Evolutionary conservation across 2,797 vertebrate genomes (phyloP).

Genomic region (Serranus cabrilla): DNA sequence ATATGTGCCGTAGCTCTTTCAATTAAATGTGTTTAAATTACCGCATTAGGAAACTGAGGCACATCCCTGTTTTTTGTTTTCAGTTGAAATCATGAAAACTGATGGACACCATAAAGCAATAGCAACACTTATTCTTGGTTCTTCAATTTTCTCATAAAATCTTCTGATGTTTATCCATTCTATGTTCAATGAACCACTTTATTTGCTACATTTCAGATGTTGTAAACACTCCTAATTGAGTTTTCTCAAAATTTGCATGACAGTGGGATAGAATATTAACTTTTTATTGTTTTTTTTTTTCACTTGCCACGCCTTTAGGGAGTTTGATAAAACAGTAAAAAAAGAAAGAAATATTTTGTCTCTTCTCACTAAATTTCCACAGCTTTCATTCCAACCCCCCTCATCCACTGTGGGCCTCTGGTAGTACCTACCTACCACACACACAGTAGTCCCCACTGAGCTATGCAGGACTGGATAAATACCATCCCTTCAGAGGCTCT

Average conservation of each 20-base stretch:
- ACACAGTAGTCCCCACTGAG: slow-evolving; percentile 75
- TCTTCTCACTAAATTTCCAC: slow-evolving; percentile 25
- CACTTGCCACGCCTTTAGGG: not conserved
- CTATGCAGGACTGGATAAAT: slow-evolving; percentile 75
- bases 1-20: not conserved
- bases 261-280: not conserved
- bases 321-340: slow-evolving; percentile 14
- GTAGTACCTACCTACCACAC: slow-evolving; percentile 66
- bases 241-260: not conserved
- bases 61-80: not conserved
- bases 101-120: not conserved
- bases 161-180: not conserved
- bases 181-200: not conserved
- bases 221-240: slow-evolving; percentile 2
- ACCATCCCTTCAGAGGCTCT: slow-evolving; percentile 74
- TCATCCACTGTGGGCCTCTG: slow-evolving; percentile 52
- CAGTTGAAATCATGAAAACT: not conserved
- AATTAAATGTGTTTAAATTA: not conserved
- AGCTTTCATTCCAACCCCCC: slow-evolving; percentile 46
- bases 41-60: not conserved
- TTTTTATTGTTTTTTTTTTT: slow-evolving; percentile 4
- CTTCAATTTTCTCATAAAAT: slow-evolving; percentile 16
- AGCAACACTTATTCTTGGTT: not conserved
- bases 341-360: slow-evolving; percentile 18
- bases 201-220: slow-evolving; percentile 3